Evolutionary conservation across 2,113 vertebrate genomes (phyloP).

Genomic region (Spilogale gracilis): DNA sequence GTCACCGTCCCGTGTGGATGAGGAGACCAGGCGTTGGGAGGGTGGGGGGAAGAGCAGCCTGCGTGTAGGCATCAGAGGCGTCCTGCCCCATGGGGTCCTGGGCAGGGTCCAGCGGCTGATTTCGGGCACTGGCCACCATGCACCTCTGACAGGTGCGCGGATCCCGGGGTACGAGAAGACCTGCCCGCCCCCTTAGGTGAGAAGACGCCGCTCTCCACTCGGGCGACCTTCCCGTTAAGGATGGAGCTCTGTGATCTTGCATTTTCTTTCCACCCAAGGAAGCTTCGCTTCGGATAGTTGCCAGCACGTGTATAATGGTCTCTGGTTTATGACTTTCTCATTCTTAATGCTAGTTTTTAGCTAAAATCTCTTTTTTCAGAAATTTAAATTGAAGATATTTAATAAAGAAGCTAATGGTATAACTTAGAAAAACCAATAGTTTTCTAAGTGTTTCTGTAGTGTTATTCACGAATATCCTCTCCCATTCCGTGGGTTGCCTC

Average conservation of each 20-base stretch:
- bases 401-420: background rate
- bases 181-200: background rate
- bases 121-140: background rate
- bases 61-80: background rate
- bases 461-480: too few species aligned
- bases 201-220: too few species aligned
- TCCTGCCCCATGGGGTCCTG: accelerated
- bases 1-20: accelerated
- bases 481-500: too few species aligned
- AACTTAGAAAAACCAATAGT: background rate
- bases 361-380: background rate
- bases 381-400: background rate
- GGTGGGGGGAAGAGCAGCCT: background rate
- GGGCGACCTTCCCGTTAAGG: background rate
- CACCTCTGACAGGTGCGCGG: accelerated
- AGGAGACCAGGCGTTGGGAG: background rate
- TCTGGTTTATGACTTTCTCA: background rate
- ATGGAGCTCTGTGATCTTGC: accelerated
- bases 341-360: background rate
- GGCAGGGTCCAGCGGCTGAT: background rate
- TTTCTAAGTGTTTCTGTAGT: too few species aligned
- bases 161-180: background rate
- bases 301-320: background rate
- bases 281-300: background rate
- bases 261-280: accelerated